Evolutionary conservation across 2,797 vertebrate species (phyloP), one percentile per base, ranked within the genome.

Genomic region (Sternarchorhynchus goeldii): DNA sequence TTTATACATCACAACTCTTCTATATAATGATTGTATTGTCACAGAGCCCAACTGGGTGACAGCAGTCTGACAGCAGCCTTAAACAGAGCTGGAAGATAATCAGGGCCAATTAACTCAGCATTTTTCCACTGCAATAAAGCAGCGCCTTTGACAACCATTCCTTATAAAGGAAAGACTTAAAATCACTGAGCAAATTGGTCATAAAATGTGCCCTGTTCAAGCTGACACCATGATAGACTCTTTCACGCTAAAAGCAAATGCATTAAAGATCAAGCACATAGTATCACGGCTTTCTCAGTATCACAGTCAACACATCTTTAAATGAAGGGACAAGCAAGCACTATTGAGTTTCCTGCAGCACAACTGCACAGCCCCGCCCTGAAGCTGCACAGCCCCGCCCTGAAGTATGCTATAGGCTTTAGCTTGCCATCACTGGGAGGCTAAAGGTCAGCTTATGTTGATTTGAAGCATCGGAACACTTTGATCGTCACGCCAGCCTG

Each of bases 361-460:
- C n/a, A n/a, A n/a, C n/a, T 25, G 25, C 25, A 25, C 25, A 25
- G 25, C 25, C 25, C 25, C 25, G 25, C 25, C 25, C 25, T 25
- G 20, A 66, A 21, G 25, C 18, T 39, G 31, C 20, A 8, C 18
- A 58, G n/a, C 20, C 29, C 71, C 68, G 39, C 39, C 55, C 41
- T 25, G 59, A 31, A 16, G 10, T 56, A 73, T 31, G 14, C 63
- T 12, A 10, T 36, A 59, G 62, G 74, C 57, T 76, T 83, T 75
- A 74, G 74, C 2, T 56, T 81, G 10, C 68, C 69, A 75, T 78
- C 69, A 66, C 36, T 53, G 12, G 53, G 34, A 76, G 60, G 69
- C 21, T 74, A 72, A 76, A 77, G 83, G 75, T 83, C 76, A 72
- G 56, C 36, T 36, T 62, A 69, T 5, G 25, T 75, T 80, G 75